A percentile compares a stretch with the other conserved stretches of the same genome.
Evolutionary conservation across 92 coral and sea anemone genomes (phyloP).

Genomic region (Phenganax stokvisi): DNA sequence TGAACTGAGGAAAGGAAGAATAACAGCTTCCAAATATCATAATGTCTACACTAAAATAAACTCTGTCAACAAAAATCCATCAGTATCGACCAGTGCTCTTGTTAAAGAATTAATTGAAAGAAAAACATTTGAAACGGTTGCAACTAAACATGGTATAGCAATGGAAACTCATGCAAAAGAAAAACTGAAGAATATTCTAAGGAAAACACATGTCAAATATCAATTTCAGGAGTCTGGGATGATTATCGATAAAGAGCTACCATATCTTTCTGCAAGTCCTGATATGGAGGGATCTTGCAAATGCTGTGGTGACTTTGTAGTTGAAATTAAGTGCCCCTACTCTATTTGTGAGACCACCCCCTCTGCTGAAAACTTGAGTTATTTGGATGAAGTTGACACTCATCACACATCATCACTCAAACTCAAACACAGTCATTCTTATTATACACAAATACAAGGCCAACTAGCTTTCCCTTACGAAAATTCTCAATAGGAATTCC

Average conservation of each 20-base stretch:
- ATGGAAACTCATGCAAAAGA: conserved; percentile 26
- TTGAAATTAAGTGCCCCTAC: conserved; percentile 14
- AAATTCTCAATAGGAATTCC: too few relatives aligned
- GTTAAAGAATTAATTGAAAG: neutral
- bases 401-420: neutral
- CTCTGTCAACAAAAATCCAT: neutral
- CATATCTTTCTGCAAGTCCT: conserved; percentile 36
- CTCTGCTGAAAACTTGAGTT: neutral
- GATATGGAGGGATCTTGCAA: conserved; percentile 18
- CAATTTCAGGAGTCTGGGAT: conserved; percentile 18
- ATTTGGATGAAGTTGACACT: neutral
- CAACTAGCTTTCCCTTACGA: conserved; percentile 5
- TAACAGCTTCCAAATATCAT: conserved; percentile 29
- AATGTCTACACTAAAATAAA: conserved; percentile 37
- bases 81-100: conserved; percentile 12
- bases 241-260: neutral
- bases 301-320: conserved; percentile 12
- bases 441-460: neutral
- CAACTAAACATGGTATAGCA: conserved; percentile 27
- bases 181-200: neutral
- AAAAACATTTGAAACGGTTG: neutral
- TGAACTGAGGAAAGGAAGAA: conserved; percentile 29
- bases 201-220: neutral
- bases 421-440: conserved; percentile 6
- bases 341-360: neutral